These are phyloP conservation scores for Caenorhabditis tropicalis DNA, from an alignment of 1,140 invertebrate species.

Conservation along the genomic window DNA sequence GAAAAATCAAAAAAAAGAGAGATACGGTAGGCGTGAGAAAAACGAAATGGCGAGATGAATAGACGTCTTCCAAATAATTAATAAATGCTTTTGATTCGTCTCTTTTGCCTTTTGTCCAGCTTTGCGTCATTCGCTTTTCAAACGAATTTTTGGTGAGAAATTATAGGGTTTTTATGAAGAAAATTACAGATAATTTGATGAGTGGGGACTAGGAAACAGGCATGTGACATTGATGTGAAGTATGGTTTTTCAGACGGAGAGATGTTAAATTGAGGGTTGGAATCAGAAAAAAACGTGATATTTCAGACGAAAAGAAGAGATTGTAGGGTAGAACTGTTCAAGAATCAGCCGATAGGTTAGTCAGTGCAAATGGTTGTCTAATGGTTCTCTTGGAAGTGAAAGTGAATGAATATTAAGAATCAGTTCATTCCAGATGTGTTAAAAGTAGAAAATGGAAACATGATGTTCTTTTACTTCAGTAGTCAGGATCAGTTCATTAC, in stretches of 20 bases:
- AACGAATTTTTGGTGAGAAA: slow-evolving; percentile 14
- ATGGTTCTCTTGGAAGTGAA: too few relatives aligned
- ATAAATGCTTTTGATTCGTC: not conserved
- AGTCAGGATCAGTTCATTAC: too few relatives aligned
- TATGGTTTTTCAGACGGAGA: not conserved
- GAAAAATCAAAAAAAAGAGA: not conserved
- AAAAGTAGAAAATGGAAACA: too few relatives aligned
- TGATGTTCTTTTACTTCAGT: too few relatives aligned
- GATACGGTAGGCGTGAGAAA: slow-evolving; percentile 31
- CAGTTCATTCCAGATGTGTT: too few relatives aligned
- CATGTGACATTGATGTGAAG: not conserved
- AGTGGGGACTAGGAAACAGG: not conserved
- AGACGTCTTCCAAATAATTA: slow-evolving; percentile 2
- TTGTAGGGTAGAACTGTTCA: too few relatives aligned
- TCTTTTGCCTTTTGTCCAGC: not conserved
- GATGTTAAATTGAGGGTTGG: not conserved
- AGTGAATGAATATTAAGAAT: too few relatives aligned
- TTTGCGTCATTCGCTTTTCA: not conserved
- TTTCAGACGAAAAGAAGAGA: too few relatives aligned
- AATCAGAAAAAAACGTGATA: too few relatives aligned
- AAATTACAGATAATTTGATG: slow-evolving; percentile 5
- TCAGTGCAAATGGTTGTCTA: too few relatives aligned
- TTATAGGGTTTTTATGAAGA: not conserved
- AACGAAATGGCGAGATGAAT: not conserved
- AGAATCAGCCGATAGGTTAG: too few relatives aligned